Base-by-base conservation (phyloP, 2,888 invertebrate genomes). In the Sipunculus nudus region DNA sequence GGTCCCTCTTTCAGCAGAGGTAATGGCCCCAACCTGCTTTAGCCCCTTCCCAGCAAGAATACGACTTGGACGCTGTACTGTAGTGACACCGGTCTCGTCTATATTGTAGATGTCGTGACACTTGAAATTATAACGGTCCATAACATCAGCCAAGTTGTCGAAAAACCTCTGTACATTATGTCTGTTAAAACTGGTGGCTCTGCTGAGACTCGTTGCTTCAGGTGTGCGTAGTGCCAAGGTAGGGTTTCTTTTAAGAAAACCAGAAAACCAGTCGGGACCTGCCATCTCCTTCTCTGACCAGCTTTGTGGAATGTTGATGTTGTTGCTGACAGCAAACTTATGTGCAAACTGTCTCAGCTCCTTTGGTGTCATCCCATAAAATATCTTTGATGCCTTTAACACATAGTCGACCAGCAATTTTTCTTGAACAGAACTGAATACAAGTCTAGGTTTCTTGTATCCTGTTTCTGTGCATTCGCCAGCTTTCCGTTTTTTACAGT, bases 61-160 rank as follows among this genome's bases (percentile, higher is more conserved):
- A n/a, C 39, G 59, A 2, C 40, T 45, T n/a, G 61, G 57, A 19
- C 16, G 38, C 16, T 61, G 61, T 6, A 61, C 61, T 8, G 61
- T 57, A 21, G 61, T 50, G 1, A 57, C 39, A 5, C 57, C 50
- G 5, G 57, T 57, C 32, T 50, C 50, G 23, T 58, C 58, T 19
- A 41, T 23, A 25, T 58, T 58, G 10, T 32, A 50, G 6, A 52
- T 40, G 40, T 53, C 23, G 10, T 16, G 8, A 21, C 40, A 10
- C 32, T 23, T n/a, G 35, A 58, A 52, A 10, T 31, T 38, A 25
- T 40, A 29, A 2, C 31, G 62, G 83, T 83, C 28, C 41, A 65
- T 25, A 2, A 63, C 59, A 19, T 38, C 39, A 1, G 38, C 32
- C 19, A 65, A 45, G 29, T 63, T 55, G 35, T 56, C 53, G 41